Percentiles rank a stretch among this genome's conserved stretches.
These are phyloP conservation scores for Trissolcus brochymenae DNA, from an alignment of 2,888 invertebrate genomes.

Conservation along the genomic window DNA sequence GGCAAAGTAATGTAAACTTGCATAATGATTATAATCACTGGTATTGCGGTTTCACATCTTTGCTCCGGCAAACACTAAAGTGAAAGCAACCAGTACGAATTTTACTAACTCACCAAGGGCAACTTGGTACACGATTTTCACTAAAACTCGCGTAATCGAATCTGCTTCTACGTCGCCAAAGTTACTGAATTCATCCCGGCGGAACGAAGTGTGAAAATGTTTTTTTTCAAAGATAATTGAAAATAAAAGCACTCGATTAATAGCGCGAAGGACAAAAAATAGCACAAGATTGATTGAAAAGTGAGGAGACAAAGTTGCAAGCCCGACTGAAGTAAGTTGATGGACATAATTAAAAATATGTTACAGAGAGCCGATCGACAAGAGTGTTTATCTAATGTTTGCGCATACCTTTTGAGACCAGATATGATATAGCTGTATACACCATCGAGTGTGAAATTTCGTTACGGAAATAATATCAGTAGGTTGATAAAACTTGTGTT, in stretches of 20 bases:
- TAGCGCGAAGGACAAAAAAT: too few relatives aligned
- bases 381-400: not conserved
- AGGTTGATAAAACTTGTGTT: slow-evolving; percentile 49
- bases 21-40: slow-evolving; percentile 37
- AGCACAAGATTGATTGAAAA: too few relatives aligned
- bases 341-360: too few relatives aligned
- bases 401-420: not conserved
- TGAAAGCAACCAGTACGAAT: slow-evolving; percentile 26
- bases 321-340: too few relatives aligned
- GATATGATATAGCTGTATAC: not conserved
- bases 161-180: not conserved
- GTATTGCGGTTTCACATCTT: slow-evolving; percentile 27
- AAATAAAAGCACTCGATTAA: too few relatives aligned
- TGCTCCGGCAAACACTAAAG: slow-evolving; percentile 14
- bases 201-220: too few relatives aligned
- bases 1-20: slow-evolving; percentile 33
- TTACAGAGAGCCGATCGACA: too few relatives aligned
- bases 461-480: slow-evolving; percentile 42
- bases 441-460: slow-evolving; percentile 38
- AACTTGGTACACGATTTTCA: slow-evolving; percentile 9
- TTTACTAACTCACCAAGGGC: slow-evolving; percentile 27
- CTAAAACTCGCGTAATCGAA: slow-evolving; percentile 16
- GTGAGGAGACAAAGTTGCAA: too few relatives aligned
- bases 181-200: too few relatives aligned
- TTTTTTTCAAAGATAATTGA: too few relatives aligned